These are phyloP conservation scores for Arion vulgaris DNA, from an alignment of 1,140 invertebrate species.

Conservation along the genomic window DNA sequence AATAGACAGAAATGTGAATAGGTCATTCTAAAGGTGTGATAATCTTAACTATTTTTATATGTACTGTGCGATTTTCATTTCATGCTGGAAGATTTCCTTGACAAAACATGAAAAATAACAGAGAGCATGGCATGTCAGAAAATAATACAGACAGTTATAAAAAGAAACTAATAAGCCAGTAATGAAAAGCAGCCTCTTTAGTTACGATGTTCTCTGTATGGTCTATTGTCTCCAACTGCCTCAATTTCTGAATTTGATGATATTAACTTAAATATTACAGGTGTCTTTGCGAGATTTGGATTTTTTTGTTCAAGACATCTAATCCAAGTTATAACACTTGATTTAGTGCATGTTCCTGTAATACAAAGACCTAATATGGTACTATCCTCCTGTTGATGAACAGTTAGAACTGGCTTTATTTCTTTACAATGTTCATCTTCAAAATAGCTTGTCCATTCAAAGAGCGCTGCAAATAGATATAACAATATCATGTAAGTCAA, in stretches of 20 bases:
- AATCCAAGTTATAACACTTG: constrained; percentile 94
- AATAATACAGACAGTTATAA: no score
- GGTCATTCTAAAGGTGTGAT: no score
- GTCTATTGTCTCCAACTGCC: constrained; percentile 40
- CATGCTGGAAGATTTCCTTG: no score
- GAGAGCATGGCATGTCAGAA: no score
- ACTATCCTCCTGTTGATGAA: constrained; percentile 96
- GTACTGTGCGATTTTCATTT: no score
- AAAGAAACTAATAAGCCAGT: no score
- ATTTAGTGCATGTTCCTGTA: constrained; percentile 81
- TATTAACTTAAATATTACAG: constrained; percentile 84
- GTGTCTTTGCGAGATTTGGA: constrained; percentile 81
- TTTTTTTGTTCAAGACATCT: constrained; percentile 86
- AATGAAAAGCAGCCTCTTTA: no score
- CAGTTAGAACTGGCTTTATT: constrained; percentile 73
- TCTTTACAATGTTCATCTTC: constrained; percentile 57
- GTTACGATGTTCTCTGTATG: constrained; percentile 19
- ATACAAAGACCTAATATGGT: constrained; percentile 89
- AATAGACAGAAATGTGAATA: no score
- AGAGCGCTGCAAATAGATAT: constrained; percentile 46
- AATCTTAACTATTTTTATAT: no score
- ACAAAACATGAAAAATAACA: no score
- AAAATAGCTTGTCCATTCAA: constrained; percentile 53
- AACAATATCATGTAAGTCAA: no score
- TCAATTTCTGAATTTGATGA: constrained; percentile 69